Evolutionary conservation across 1,140 invertebrate genomes (phyloP).

Genomic region (Danaus plexippus): DNA sequence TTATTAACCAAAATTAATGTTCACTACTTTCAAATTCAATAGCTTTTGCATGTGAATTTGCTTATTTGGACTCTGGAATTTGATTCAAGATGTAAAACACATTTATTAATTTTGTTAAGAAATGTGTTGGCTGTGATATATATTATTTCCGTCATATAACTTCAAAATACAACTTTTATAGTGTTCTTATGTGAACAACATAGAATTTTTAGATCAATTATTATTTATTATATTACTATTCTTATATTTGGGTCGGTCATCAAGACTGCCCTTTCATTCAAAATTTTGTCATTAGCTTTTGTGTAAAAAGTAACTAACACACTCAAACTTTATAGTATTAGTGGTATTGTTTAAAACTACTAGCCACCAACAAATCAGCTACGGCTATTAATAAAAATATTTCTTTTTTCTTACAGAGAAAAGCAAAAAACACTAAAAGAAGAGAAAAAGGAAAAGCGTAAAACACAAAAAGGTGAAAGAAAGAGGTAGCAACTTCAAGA

Average conservation of each 20-base stretch:
- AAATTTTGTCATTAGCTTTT: not conserved
- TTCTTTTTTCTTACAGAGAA: constrained; percentile 73
- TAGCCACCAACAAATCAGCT: not conserved
- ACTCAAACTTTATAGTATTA: no score
- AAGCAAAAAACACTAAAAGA: constrained; percentile 88
- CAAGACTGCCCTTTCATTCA: not conserved
- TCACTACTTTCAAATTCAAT: not conserved
- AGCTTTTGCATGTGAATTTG: no score
- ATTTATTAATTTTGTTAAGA: no score
- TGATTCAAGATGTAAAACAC: no score
- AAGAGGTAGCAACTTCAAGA: constrained; percentile 79
- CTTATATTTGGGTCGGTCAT: not conserved
- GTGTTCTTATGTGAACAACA: no score
- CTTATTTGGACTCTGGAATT: no score
- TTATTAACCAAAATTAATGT: not conserved
- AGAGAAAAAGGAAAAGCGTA: constrained; percentile 91
- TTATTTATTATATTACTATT: not conserved
- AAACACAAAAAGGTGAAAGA: constrained; percentile 88
- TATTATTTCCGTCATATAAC: no score
- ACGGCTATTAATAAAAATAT: constrained; percentile 2
- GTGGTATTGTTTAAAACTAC: no score
- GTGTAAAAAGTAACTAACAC: not conserved
- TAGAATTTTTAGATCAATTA: not conserved
- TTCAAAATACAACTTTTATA: no score
- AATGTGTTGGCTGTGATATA: no score